These are phyloP conservation scores for Notothenia rossii DNA, from an alignment of 2,113 vertebrate genomes.

Conservation along the genomic window DNA sequence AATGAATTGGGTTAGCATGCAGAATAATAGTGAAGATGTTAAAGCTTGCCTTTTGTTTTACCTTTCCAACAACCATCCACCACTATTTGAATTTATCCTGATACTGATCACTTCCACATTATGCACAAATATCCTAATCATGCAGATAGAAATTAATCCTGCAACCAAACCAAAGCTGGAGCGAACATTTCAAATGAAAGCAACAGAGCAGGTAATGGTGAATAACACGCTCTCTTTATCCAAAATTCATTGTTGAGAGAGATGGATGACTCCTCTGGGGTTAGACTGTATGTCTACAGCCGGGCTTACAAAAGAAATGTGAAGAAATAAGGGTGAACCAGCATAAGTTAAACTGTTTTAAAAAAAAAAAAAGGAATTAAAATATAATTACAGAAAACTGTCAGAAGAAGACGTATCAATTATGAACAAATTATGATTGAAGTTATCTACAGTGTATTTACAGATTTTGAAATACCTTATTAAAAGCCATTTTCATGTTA, in stretches of 20 bases:
- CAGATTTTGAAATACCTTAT: too few species aligned
- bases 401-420: background rate
- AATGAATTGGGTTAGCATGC: too few species aligned
- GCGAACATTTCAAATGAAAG: slow-evolving; percentile 18
- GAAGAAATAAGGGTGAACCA: background rate
- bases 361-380: background rate
- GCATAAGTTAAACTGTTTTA: background rate
- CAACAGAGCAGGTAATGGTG: slow-evolving; percentile 27
- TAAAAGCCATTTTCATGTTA: too few species aligned
- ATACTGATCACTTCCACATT: background rate
- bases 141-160: slow-evolving; percentile 27
- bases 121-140: slow-evolving; percentile 1
- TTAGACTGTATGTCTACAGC: background rate
- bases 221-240: slow-evolving; percentile 26
- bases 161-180: slow-evolving; percentile 23
- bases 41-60: too few species aligned
- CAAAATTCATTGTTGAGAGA: background rate
- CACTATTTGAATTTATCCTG: background rate
- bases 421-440: background rate
- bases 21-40: too few species aligned
- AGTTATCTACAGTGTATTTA: too few species aligned
- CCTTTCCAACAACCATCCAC: background rate
- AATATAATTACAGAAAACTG: background rate
- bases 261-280: background rate
- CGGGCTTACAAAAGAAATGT: background rate